phyloP scores from a whole-genome alignment of 2,888 invertebrate genomes.

The Melanophora roralis region DNA sequence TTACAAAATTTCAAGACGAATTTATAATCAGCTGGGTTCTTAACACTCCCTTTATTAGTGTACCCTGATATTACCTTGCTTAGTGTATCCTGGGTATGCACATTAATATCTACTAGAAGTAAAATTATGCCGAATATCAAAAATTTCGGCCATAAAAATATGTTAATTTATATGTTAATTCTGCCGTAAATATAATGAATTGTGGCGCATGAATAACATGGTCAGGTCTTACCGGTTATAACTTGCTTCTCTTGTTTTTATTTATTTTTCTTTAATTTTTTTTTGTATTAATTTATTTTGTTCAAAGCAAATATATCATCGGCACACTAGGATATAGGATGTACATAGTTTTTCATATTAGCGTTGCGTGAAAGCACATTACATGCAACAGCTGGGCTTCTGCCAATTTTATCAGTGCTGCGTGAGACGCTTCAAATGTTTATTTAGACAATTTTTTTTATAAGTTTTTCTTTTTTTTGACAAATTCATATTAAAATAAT shows the following conservation, averaged over 20 bases:
- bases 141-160: too few species aligned
- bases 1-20: too few species aligned
- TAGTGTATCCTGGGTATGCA: too few species aligned
- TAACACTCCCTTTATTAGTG: too few species aligned
- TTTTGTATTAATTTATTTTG: not conserved
- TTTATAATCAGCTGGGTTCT: too few species aligned
- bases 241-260: not conserved
- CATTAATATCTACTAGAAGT: too few species aligned
- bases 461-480: not conserved
- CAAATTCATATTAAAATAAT: not conserved
- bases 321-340: constrained; percentile 1
- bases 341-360: constrained; percentile 29
- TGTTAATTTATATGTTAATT: too few species aligned
- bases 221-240: too few species aligned
- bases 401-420: constrained; percentile 27
- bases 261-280: not conserved
- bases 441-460: not conserved
- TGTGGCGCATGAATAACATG: too few species aligned
- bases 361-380: constrained; percentile 15
- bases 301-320: not conserved
- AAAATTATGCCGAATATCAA: too few species aligned
- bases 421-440: constrained; percentile 30
- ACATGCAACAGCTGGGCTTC: constrained; percentile 47
- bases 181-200: too few species aligned
- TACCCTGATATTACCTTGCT: too few species aligned